phyloP scores from a whole-genome alignment of 2,113 vertebrate species.

The Corvus hawaiiensis region DNA sequence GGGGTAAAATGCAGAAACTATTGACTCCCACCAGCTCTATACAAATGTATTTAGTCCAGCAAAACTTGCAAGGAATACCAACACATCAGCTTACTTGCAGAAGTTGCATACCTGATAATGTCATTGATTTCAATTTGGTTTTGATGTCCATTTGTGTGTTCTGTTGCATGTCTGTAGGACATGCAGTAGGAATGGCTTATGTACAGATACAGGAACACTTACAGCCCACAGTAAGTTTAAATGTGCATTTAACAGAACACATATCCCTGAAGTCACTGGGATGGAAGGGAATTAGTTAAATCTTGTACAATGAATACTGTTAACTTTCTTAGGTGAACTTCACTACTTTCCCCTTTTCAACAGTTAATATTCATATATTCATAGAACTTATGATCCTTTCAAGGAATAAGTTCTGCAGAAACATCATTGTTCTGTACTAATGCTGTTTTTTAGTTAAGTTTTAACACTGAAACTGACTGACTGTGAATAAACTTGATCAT shows the following conservation, averaged over 20 bases:
- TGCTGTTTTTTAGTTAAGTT: neutral
- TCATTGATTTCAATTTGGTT: neutral
- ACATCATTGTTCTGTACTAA: neutral
- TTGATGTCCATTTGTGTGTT: neutral
- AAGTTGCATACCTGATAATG: neutral
- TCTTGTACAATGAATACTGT: neutral
- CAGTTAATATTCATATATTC: neutral
- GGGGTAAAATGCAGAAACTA: neutral
- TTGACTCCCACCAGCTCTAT: neutral
- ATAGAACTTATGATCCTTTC: neutral
- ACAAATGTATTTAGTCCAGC: neutral
- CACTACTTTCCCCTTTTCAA: neutral
- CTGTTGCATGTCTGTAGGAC: neutral
- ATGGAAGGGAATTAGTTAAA: neutral
- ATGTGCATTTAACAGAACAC: neutral
- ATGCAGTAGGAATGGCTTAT: neutral
- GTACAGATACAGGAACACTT: neutral
- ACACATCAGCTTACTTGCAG: neutral
- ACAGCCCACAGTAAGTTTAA: neutral
- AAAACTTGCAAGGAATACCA: neutral
- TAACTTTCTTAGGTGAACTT: neutral
- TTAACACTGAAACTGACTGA: neutral
- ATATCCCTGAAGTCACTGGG: neutral
- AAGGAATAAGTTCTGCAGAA: neutral
- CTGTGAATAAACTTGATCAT: neutral